A percentile compares a stretch with the other conserved stretches of the same genome.
phyloP scores from a whole-genome alignment of 2,797 vertebrate species.

The Telmatherina bonti region DNA sequence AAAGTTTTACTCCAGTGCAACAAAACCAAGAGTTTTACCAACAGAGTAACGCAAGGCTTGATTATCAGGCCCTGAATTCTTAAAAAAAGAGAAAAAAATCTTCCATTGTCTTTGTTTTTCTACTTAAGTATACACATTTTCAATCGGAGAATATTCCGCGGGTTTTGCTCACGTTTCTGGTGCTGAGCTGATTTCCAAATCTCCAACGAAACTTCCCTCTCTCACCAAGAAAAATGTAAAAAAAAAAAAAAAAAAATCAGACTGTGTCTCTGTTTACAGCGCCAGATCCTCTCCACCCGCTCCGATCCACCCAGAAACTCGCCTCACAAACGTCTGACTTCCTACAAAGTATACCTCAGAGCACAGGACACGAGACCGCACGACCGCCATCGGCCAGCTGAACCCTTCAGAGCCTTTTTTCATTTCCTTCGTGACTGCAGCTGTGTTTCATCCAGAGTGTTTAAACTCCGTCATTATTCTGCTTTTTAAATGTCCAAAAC shows the following conservation, averaged over 20 bases:
- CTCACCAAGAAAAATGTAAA: too few relatives aligned
- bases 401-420: conserved; percentile 50
- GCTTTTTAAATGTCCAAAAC: not conserved
- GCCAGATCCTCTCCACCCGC: too few relatives aligned
- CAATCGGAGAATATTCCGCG: conserved; percentile 36
- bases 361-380: conserved; percentile 76
- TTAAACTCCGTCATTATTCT: conserved; percentile 12
- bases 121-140: conserved; percentile 34
- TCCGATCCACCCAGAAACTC: conserved; percentile 68
- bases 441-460: conserved; percentile 6
- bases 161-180: conserved; percentile 48
- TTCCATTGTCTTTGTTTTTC: conserved; percentile 8
- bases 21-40: conserved; percentile 35
- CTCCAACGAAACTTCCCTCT: not conserved
- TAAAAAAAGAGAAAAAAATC: too few relatives aligned
- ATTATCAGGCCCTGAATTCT: conserved; percentile 4
- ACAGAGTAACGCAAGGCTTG: conserved; percentile 33
- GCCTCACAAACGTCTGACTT: conserved; percentile 68
- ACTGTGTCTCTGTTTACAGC: conserved; percentile 71
- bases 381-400: conserved; percentile 63
- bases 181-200: conserved; percentile 42
- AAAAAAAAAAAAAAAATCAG: not conserved
- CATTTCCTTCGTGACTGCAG: not conserved
- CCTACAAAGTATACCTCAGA: conserved; percentile 83
- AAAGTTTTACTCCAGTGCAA: conserved; percentile 86